Base-by-base conservation (phyloP, 2,113 vertebrate genomes). In the Colinus virginianus region DNA sequence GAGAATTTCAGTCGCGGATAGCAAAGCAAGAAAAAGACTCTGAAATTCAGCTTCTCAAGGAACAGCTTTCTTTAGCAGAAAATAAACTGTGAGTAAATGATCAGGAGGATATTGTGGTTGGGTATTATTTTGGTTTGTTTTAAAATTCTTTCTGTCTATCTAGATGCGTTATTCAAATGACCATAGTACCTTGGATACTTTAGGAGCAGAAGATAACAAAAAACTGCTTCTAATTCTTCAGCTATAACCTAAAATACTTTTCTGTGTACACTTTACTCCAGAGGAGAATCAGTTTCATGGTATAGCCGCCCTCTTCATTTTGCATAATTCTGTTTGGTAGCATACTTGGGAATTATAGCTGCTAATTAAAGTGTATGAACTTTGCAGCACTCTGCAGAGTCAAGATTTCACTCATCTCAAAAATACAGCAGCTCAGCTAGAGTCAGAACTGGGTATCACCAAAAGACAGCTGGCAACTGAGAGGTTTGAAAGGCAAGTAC, bases 381-480 rank as follows among this genome's bases (percentile, higher is more conserved):
- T 94, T 96, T 42, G 56, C 76, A 98, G 97, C 85, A 86, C 95
- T 88, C 91, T 95, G 72, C 97, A 98, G 66, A 96, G 90, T 69
- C 93, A 66, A 89, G 98, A 98, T 51, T 95, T 98, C 90, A 95
- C 96, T 64, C 98, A 98, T 84, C 94, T 98, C 86, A 97, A 96
- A 94, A 98, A 97, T 4, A 97, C 97, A 25, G 87, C 97, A 49
- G 91, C 97, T 40, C 97, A 98, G 58, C 71, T 98, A 51, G 97
- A 98, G 91, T 91, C 95, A 43, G 98, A 98, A 82, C 95, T 98
- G 64, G 97, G 95, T 89, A 97, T 98, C 89, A 98, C 98, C 56
- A 98, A 97, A 96, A 97, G 97, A 81, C 98, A 98, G 58, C 96
- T 99, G 55, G 96, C 93, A 42, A 98, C 96, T 23, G 98, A 98